Conservation (phyloP, 64 coral and sea anemone species). For the Montipora capricornis region DNA sequence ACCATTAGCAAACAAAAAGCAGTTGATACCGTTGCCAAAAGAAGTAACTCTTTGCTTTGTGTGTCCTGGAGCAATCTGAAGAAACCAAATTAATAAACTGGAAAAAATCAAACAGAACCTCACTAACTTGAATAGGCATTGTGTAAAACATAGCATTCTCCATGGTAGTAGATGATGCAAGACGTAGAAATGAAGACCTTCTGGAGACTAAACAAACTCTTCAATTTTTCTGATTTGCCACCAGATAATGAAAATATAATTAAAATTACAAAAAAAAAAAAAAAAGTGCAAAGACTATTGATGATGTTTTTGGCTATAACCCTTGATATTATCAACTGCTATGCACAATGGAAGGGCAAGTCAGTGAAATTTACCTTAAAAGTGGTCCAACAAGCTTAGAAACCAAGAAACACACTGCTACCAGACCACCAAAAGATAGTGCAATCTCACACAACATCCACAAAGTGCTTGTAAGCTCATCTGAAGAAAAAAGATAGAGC, state of each 20-base stretch:
- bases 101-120: neutral
- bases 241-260: no score
- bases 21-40: constrained; percentile 82
- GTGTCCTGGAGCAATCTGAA: constrained; percentile 76
- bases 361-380: constrained; percentile 54
- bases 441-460: constrained; percentile 86
- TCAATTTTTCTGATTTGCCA: no score
- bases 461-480: constrained; percentile 50
- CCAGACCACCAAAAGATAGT: constrained; percentile 72
- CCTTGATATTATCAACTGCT: no score
- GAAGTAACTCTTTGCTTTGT: constrained; percentile 62
- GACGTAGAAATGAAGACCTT: no score
- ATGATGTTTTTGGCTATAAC: no score
- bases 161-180: no score
- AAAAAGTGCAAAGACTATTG: no score
- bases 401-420: constrained; percentile 71
- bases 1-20: constrained; percentile 85
- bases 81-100: neutral
- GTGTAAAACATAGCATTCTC: no score
- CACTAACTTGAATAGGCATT: neutral
- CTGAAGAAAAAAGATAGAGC: constrained; percentile 14
- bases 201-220: no score
- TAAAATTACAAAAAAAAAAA: no score
- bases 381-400: constrained; percentile 73
- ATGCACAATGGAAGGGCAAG: no score